phyloP scores from a whole-genome alignment of 2,797 vertebrate species.

The Acrossocheilus wenchowensis region DNA sequence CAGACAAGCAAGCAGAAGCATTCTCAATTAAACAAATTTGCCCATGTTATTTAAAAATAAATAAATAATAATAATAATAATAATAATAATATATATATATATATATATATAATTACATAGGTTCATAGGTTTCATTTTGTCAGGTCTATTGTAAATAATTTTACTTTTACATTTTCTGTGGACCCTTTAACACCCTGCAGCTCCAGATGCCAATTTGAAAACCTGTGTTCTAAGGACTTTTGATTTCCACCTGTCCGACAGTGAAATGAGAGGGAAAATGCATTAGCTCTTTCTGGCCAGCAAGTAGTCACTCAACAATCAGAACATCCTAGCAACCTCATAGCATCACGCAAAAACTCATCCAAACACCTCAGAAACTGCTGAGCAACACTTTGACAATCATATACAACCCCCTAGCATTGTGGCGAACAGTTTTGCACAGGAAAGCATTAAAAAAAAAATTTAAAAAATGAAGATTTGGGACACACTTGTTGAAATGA shows the following conservation, averaged over 20 bases:
- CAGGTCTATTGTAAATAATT: neutral
- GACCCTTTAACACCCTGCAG: neutral
- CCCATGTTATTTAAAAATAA: neutral
- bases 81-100: too few species aligned
- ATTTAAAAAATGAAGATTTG: neutral
- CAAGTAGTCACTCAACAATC: neutral
- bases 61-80: too few species aligned
- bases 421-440: neutral
- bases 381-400: neutral
- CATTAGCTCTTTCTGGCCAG: neutral
- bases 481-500: neutral
- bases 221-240: neutral
- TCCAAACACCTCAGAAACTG: neutral
- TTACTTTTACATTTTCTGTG: neutral
- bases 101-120: too few species aligned
- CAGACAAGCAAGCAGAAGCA: neutral
- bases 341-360: neutral
- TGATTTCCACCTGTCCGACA: neutral
- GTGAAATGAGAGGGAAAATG: neutral
- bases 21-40: neutral
- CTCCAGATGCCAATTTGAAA: neutral
- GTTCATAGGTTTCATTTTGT: neutral
- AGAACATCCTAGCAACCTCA: neutral
- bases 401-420: neutral
- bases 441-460: neutral